Evolutionary conservation across 2,888 invertebrate genomes (phyloP), one percentile per base, ranked within the genome.

Genomic region (Teleiodes luculella): DNA sequence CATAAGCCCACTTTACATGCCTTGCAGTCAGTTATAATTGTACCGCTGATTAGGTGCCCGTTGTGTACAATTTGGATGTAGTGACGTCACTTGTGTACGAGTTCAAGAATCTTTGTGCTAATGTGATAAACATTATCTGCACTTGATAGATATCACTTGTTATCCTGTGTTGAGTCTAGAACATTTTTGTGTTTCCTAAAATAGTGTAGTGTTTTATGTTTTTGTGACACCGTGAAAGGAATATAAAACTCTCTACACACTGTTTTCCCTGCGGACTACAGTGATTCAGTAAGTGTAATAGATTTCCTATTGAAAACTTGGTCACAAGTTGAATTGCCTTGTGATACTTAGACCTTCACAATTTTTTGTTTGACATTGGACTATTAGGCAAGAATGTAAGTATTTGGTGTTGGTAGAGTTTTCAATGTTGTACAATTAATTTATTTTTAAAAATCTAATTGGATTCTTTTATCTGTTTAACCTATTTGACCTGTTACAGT

Each of bases 81-180:
- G 48, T 86, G 84, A 83, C 85, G 84, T 86, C 81, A 82, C 62
- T 61, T 73, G 73, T 72, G 67, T 78, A 66, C 68, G 70, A 76
- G 74, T 72, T 72, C 67, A 72, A 78, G 72, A 80, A 76, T 80
- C 78, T 80, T 79, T 74, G 77, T 74, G 73, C 72, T 78, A 72
- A 74, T 74, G 68, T 72, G 63, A 65, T 85, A 86, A 80, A 80
- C 70, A 74, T 67, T 83, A 86, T 86, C 86, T 77, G 59, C 66
- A 69, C 66, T 70, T 76, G 72, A 71, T 82, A 82, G 65, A 70
- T 73, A 60, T 78, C 79, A 74, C 78, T 72, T 63, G 50, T 63
- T 68, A 63, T 69, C 68, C 65, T 66, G 58, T 70, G 61, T 58
- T 63, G 62, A 58, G 52, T 60, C 54, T 56, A 56, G 60, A 58